Conservation (phyloP, 1,140 invertebrate species). For the Dendroctonus ponderosae region DNA sequence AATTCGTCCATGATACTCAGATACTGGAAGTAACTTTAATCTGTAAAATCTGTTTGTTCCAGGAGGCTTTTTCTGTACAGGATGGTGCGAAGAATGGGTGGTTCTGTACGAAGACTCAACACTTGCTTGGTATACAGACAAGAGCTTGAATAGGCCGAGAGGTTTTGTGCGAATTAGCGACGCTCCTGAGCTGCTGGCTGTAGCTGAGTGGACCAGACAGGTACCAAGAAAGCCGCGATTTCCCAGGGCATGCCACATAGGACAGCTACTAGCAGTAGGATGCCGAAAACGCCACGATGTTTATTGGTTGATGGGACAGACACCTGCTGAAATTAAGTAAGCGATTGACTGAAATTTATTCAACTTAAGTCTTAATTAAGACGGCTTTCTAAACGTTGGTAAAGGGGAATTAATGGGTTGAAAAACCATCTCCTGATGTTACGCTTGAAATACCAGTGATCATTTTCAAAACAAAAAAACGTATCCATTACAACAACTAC, state of each 20-base stretch:
- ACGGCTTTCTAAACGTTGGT: no score
- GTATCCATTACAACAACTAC: no score
- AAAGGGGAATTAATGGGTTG: no score
- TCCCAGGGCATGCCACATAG: conserved; percentile 62
- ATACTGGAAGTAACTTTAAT: no score
- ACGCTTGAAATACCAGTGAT: no score
- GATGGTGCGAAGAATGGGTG: conserved; percentile 79
- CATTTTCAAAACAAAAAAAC: no score
- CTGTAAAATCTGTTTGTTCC: conserved; percentile 30
- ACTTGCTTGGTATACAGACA: conserved; percentile 74
- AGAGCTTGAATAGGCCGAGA: conserved; percentile 52
- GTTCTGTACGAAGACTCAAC: conserved; percentile 77
- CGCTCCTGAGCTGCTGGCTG: conserved; percentile 75
- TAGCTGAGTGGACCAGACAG: conserved; percentile 69
- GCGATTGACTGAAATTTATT: conserved; percentile 2
- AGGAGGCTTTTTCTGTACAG: conserved; percentile 73
- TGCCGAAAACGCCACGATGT: conserved; percentile 52
- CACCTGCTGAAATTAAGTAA: conserved; percentile 49
- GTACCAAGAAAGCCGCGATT: conserved; percentile 68
- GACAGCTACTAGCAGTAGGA: conserved; percentile 71
- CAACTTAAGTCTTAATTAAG: background rate
- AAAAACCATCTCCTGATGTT: no score
- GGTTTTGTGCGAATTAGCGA: conserved; percentile 66
- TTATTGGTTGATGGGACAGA: conserved; percentile 48
- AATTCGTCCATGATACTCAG: no score